phyloP scores from a whole-genome alignment of 2,888 invertebrate species.

The Villa cingulata region DNA sequence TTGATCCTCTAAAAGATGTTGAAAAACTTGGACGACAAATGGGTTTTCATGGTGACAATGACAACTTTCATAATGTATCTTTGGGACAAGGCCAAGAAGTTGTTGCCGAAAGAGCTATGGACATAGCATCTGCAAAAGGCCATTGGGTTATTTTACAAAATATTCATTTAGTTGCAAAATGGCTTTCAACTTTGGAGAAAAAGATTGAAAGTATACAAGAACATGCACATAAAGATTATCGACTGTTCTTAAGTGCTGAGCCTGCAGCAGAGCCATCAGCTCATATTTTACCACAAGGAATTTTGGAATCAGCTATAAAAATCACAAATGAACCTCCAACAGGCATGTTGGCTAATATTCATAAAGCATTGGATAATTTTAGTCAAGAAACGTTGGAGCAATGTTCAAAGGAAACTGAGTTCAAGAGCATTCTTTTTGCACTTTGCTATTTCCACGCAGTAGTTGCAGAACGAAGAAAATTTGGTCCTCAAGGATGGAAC shows the following conservation, averaged over 20 bases:
- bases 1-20: constrained; percentile 87
- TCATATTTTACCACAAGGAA: constrained; percentile 66
- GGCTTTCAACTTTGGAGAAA: constrained; percentile 81
- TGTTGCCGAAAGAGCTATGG: constrained; percentile 80
- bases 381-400: constrained; percentile 83
- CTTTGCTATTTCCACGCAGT: constrained; percentile 93
- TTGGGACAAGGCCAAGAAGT: constrained; percentile 90
- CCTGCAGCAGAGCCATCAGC: constrained; percentile 55
- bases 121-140: constrained; percentile 56
- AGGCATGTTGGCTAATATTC: constrained; percentile 87
- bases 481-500: constrained; percentile 39
- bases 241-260: constrained; percentile 78
- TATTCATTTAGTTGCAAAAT: constrained; percentile 78
- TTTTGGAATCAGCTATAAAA: constrained; percentile 85
- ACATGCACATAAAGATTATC: constrained; percentile 47
- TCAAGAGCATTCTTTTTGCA: constrained; percentile 77
- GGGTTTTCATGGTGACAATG: constrained; percentile 63
- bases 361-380: constrained; percentile 85
- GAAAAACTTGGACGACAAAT: constrained; percentile 70
- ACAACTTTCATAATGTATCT: constrained; percentile 85
- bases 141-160: constrained; percentile 93
- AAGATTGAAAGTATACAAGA: constrained; percentile 72
- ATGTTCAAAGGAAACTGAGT: constrained; percentile 86
- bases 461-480: constrained; percentile 81
- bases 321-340: constrained; percentile 93